Evolutionary conservation across 2,113 vertebrate genomes (phyloP).

Genomic region (Notiomystis cincta): DNA sequence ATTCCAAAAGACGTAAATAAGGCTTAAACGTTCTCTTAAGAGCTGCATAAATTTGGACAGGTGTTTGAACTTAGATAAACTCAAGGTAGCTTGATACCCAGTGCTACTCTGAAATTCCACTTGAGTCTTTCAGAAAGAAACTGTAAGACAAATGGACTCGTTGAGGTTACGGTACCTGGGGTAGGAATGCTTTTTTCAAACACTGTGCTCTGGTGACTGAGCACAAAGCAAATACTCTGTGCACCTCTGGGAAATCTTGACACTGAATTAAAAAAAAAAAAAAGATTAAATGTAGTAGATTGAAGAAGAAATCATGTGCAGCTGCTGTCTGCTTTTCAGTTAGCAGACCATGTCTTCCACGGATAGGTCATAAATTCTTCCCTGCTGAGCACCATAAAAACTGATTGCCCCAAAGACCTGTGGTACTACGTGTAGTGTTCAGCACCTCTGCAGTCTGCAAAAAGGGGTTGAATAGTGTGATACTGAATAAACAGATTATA

Average conservation of each 20-base stretch:
- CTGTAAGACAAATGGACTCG: background rate
- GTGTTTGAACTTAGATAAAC: background rate
- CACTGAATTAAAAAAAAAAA: background rate
- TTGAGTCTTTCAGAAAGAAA: background rate
- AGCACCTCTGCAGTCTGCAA: background rate
- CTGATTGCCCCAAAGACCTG: background rate
- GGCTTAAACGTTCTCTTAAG: background rate
- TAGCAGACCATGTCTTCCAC: constrained; percentile 40
- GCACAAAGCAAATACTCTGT: background rate
- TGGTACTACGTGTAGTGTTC: background rate
- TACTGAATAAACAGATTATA: background rate
- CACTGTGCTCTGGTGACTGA: background rate
- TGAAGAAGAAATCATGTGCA: constrained; percentile 22
- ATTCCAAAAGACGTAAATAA: background rate
- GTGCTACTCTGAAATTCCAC: background rate
- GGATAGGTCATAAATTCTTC: constrained; percentile 33
- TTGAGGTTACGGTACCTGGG: background rate
- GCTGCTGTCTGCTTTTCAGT: constrained; percentile 49
- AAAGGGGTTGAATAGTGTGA: background rate
- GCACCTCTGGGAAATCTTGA: background rate
- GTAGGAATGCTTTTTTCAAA: background rate
- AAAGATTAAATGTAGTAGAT: background rate
- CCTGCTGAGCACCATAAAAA: background rate
- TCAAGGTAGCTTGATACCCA: background rate
- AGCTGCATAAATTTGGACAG: background rate